Conservation (phyloP, 2,888 invertebrate species). For the Hypolimnas misippus region DNA sequence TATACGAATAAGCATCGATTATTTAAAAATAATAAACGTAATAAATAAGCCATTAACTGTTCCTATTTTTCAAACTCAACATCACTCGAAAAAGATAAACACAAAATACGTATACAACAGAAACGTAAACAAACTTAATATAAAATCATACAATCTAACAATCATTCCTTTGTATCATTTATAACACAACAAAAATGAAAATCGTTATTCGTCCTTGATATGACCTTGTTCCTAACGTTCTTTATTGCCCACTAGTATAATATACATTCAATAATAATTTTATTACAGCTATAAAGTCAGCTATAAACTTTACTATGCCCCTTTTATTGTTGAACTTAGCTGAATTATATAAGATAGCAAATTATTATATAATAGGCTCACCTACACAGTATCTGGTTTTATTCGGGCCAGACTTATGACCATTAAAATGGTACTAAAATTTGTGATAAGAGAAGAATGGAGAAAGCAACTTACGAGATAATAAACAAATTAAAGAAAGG, state of each 20-base stretch:
- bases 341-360: conserved; percentile 46
- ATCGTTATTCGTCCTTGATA: conserved; percentile 17
- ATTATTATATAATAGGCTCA: conserved; percentile 25
- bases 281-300: conserved; percentile 52
- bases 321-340: conserved; percentile 53
- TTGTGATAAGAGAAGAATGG: conserved; percentile 4
- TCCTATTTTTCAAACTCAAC: too few species aligned
- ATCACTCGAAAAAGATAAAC: too few species aligned
- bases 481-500: not conserved
- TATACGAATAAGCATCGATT: too few species aligned
- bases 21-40: too few species aligned
- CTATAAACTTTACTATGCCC: conserved; percentile 51
- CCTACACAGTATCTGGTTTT: conserved; percentile 6
- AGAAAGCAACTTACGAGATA: not conserved
- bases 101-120: too few species aligned
- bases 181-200: conserved; percentile 25
- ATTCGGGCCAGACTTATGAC: conserved; percentile 14
- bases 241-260: conserved; percentile 35
- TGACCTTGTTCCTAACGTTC: conserved; percentile 30
- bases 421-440: conserved; percentile 23
- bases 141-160: too few species aligned
- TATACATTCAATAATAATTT: conserved; percentile 54
- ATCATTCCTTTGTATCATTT: not conserved
- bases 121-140: too few species aligned
- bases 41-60: too few species aligned